Base-by-base conservation (phyloP, 1,140 invertebrate genomes). In the Conus ventricosus region DNA sequence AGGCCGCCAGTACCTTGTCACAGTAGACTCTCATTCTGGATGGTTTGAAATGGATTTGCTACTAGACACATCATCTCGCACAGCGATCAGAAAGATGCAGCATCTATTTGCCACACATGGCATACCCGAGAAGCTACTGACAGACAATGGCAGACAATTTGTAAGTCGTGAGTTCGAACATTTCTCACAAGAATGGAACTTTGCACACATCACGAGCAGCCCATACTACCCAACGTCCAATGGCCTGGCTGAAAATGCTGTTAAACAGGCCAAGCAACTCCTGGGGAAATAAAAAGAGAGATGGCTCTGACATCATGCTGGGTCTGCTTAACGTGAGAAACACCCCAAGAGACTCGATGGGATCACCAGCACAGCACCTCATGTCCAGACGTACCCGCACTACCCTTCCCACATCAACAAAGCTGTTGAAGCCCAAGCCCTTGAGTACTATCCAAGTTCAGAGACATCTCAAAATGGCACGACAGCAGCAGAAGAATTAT, bases 1-100 rank as follows among this genome's bases (percentile, higher is more conserved):
- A 39, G 39, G 39, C 39, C 39, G 39, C 39, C 39, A 39, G 39
- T 39, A 39, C 39, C 3, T 39, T 39, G 39, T 39, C 39, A 39
- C 39, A 39, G 39, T 39, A 39, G 39, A 39, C 39, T 63, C 13
- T 76, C n/a, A n/a, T n/a, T n/a, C n/a, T n/a, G n/a, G n/a, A n/a
- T n/a, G n/a, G n/a, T n/a, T n/a, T n/a, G n/a, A n/a, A n/a, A n/a
- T n/a, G n/a, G n/a, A 51, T 23, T 67, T 88, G 67, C 71, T 76
- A 75, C 67, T 8, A 4, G 25, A 60, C 7, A 75, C 88, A 15
- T 82, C 78, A 78, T 85, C 84, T 20, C 86, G n/a, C 54, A 81
- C 86, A 1, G 75, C 60, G 8, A 27, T 27, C 54, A 60, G 53
- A 39, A 39, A 39, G 39, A 39, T 75, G 71, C 4, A 80, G 17